Evolutionary conservation across 2,113 vertebrate species (phyloP), one percentile per base, ranked within the genome.

Genomic region (Hucho hucho): DNA sequence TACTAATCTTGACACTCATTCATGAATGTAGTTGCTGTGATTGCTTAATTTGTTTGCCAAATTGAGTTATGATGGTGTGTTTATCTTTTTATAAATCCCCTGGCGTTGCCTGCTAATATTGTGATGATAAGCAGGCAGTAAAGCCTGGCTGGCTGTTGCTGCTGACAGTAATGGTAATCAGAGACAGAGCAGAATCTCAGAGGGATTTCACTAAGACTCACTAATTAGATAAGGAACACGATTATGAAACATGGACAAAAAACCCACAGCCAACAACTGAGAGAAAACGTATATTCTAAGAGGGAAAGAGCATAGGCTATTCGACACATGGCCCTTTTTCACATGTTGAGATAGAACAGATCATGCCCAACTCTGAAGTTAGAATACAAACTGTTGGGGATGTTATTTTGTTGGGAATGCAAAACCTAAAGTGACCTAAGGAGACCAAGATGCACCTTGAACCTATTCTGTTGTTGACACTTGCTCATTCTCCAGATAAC

Each of bases 401-500:
- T 63, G 61, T 63, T 63, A 24, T 25, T 28, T 14, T 26, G 11
- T 25, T 0, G 25, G 70, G 73, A 83, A 83, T 82, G 70, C 5
- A 47, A 84, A 76, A 24, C 58, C 58, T 9, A 43, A 43, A 9
- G 37, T 11, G 37, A 43, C 37, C 37, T 43, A 11, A 22, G 79
- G 76, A 86, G 86, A 75, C 86, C 80, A 70, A 73, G 22, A 76
- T 79, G 87, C 81, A 90, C 89, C 87, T 90, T 90, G 87, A 87
- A 83, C 88, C 77, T 73, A 72, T 68, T 76, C 78, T 73, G 74
- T 79, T 86, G 84, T 87, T 90, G 86, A 61, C 58, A 87, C 77
- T 84, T 80, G 66, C 83, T 83, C 87, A 87, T 89, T 86, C 84
- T 84, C 87, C 74, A 87, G 88, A 89, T 89, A 87, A 89, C 82